Evolutionary conservation across 1,140 invertebrate genomes (phyloP), one percentile per base, ranked within the genome.

Genomic region (Belonocnema kinseyi): DNA sequence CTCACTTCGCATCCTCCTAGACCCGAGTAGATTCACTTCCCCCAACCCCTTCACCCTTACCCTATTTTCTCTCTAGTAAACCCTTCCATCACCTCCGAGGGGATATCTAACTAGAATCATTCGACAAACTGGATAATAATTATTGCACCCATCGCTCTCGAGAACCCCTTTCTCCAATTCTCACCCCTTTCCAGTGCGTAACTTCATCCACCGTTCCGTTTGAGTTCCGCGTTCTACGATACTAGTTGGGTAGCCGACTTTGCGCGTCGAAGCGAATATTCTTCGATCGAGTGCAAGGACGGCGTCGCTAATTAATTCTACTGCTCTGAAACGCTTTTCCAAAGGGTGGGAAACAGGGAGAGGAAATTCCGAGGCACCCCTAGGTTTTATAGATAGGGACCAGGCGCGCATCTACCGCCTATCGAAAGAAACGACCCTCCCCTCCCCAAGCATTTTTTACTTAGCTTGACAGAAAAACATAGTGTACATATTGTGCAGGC

Each of bases 51-150:
- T 50, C 46, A 3, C 53, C 50, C 12, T 51, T 50, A 40, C 70
- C 19, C 16, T 50, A 8, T 50, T 73, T 73, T 77, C 77, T 72
- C 71, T 51, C 26, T 16, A 5, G 16, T 72, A 12, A 12, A 53
- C 14, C n/a, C 54, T 74, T 74, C 52, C 19, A 46, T 66, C 33
- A 66, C 26, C 13, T 40, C 14, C 33, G 1, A 33, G 16, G 26
- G n/a, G 26, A 66, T 66, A 66, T 40, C 61, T 66, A 66, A 40
- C 61, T 66, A 40, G 61, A 66, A 33, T 66, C 61, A 66, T 66
- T 70, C 66, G 61, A 54, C 61, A 81, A 79, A 82, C 74, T 76
- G 72, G 77, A 85, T 85, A 83, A 84, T 85, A 81, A 85, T 85
- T 83, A 85, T 80, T 76, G 53, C 74, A 74, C 66, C 40, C 58